Base-by-base conservation (phyloP, 2,888 invertebrate species). In the Teleiodes luculella region DNA sequence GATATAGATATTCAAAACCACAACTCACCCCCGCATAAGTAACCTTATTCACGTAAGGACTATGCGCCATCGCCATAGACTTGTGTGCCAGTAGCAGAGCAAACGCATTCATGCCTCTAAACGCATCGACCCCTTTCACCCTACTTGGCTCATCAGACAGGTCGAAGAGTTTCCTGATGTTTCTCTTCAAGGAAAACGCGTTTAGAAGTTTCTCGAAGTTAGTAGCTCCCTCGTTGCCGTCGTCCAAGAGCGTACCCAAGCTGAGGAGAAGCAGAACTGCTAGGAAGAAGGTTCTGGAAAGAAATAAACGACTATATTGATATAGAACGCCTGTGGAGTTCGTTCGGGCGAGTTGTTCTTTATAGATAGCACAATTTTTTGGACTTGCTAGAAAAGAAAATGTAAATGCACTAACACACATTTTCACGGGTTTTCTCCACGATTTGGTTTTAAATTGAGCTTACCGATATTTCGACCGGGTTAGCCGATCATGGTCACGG, bases 11-110 rank as follows among this genome's bases (percentile, higher is more conserved):
- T 24, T 6, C 3, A 24, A 24, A 24, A 24, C 24, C 24, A 24
- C 24, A 24, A 74, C 83, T 70, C 77, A 92, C 92, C 81, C 86
- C 86, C 46, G 90, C 83, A 74, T 86, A 90, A 55, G 77, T 72
- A 10, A 90, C 88, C 70, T 92, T 91, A 64, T 92, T 92, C 14
- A 91, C 80, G 59, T 85, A 92, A 0, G 92, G 91, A 61, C 82
- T 91, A 62, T 91, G 92, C 4, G 91, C 86, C 76, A 92, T 82
- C 0, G 92, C 91, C 86, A 92, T 90, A 0, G 90, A 88, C 72
- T 92, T 92, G 61, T 92, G 92, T 0, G 91, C 90, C 47, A 92
- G 64, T 2, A 92, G 68, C 53, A 92, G 68, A 1, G 88, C 91
- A 0, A 92, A 62, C 0, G 92, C 92, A 59, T 91, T 91, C 28